A percentile compares a stretch with the other conserved stretches of the same genome.
Evolutionary conservation across 2,888 invertebrate genomes (phyloP).

Genomic region (Drosophila hamatofila): DNA sequence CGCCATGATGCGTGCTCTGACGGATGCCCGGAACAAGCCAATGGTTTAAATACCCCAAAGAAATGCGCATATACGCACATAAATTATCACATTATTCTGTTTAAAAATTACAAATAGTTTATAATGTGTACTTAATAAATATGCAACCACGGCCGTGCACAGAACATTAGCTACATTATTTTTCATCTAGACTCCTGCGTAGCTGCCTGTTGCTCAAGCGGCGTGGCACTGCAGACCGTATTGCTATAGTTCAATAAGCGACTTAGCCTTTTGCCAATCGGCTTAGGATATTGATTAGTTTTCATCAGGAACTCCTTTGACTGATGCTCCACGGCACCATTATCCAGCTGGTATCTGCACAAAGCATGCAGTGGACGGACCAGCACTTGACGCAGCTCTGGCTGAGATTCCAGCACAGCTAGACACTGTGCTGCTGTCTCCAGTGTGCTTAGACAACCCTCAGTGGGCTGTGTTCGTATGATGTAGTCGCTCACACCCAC

Average conservation of each 20-base stretch:
- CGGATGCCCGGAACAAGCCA: slow-evolving; percentile 81
- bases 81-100: slow-evolving; percentile 22
- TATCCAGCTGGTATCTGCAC: slow-evolving; percentile 94
- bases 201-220: slow-evolving; percentile 26
- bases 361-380: slow-evolving; percentile 92
- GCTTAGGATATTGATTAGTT: slow-evolving; percentile 91
- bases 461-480: slow-evolving; percentile 96
- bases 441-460: slow-evolving; percentile 95
- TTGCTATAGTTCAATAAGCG: slow-evolving; percentile 85
- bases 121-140: slow-evolving; percentile 45
- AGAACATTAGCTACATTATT: slow-evolving; percentile 14
- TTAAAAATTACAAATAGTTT: slow-evolving; percentile 46
- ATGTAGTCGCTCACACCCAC: slow-evolving; percentile 93
- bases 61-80: background rate
- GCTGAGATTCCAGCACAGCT: slow-evolving; percentile 90
- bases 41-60: slow-evolving; percentile 43
- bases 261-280: slow-evolving; percentile 92
- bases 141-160: slow-evolving; percentile 26
- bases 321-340: slow-evolving; percentile 97
- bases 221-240: slow-evolving; percentile 58
- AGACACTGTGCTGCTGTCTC: slow-evolving; percentile 86
- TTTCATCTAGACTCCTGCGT: slow-evolving; percentile 45
- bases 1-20: slow-evolving; percentile 84
- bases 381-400: slow-evolving; percentile 88
- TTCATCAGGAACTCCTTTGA: slow-evolving; percentile 95